Evolutionary conservation across 2,888 invertebrate genomes (phyloP), one percentile per base, ranked within the genome.

Genomic region (Rhabditophanes sp.): DNA sequence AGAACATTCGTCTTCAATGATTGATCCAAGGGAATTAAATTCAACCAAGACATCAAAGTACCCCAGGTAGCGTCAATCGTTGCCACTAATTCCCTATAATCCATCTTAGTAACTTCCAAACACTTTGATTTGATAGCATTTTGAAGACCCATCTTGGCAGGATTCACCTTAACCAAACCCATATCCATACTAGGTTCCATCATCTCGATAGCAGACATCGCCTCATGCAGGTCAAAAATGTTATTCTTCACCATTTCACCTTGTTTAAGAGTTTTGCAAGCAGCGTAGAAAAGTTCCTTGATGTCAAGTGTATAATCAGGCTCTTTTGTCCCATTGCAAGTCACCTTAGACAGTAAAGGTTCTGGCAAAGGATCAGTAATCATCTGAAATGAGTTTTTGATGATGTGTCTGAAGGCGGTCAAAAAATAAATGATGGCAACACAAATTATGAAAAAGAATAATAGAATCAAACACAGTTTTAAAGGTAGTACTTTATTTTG

Each of bases 111-210:
- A 5, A 19, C 14, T n/a, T 30, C 16, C n/a, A 20, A 6, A 6
- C 25, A 18, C 15, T 15, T 7, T 8, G 17, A 9, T 23, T 9
- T 19, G 11, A 19, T 19, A 6, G 29, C 35, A 3, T 12, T 15
- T 3, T 17, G 5, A 30, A 31, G 11, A n/a, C 1, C 6, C 7
- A 20, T 16, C 11, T 24, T 30, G 5, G 15, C 19, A 20, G 11
- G 30, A 18, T 5, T 11, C 8, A 22, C 38, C 28, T 34, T 25
- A 45, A 82, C 72, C 85, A 93, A 88, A 4, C 93, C 93, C 1
- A 88, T 87, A 73, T 96, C 96, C 93, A 96, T 96, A 73, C 93
- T 96, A 0, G 93, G 90, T 66, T 96, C 93, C 93, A 93, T 93
- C 82, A 96, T 87, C 69, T 96, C 93, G 56, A 96, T 93, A 1